These are phyloP conservation scores for Pocillopora meandrina DNA, from an alignment of 92 coral and sea anemone genomes.

Conservation along the genomic window DNA sequence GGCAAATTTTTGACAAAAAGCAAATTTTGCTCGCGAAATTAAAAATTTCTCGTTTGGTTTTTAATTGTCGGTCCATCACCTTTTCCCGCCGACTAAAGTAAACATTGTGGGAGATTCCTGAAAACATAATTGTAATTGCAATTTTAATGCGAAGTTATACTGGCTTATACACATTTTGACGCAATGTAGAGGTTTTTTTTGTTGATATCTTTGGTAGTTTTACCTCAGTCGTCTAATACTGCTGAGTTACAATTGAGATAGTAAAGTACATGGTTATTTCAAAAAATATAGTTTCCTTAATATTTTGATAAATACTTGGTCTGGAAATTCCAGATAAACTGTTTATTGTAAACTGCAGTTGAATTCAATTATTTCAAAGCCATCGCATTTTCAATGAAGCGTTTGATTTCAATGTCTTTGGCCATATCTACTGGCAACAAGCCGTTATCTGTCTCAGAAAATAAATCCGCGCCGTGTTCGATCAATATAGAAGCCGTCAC, in stretches of 20 bases:
- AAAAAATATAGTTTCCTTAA: neutral
- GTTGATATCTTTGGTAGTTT: neutral
- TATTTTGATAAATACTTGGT: neutral
- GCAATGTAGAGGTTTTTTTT: neutral
- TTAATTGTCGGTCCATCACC: constrained; percentile 2
- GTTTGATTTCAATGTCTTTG: constrained; percentile 51
- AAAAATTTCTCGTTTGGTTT: neutral
- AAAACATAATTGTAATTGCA: constrained; percentile 13
- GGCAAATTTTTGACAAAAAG: constrained; percentile 2
- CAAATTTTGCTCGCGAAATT: constrained; percentile 1
- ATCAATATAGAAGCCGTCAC: constrained; percentile 70
- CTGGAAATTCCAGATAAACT: neutral
- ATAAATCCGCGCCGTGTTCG: constrained; percentile 88
- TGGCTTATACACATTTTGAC: neutral
- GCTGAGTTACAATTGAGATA: neutral
- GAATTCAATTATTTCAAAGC: constrained; percentile 61
- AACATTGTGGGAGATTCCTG: constrained; percentile 11
- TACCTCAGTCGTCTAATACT: neutral
- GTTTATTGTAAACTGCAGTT: neutral
- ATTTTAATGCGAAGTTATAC: neutral
- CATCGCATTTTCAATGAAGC: constrained; percentile 81
- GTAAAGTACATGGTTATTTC: neutral
- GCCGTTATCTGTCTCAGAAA: constrained; percentile 90
- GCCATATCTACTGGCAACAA: constrained; percentile 84
- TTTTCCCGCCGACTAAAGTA: constrained; percentile 21